Percentiles rank a stretch among this genome's conserved stretches.
Conservation (phyloP, 2,113 vertebrate species). For the Heloderma charlesbogerti region DNA sequence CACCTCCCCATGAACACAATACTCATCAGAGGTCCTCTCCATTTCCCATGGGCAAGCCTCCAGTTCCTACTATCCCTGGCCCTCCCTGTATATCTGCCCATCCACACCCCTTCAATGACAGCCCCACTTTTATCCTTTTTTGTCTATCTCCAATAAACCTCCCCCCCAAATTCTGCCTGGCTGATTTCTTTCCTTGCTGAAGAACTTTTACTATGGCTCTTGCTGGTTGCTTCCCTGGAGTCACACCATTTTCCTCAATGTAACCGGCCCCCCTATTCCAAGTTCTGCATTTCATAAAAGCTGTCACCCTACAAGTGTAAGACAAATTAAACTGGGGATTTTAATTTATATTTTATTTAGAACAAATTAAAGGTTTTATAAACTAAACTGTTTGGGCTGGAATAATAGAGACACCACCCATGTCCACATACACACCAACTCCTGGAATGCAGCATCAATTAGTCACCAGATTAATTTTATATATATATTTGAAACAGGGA, state of each 20-base stretch:
- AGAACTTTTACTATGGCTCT: neutral
- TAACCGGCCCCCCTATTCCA: neutral
- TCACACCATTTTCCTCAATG: neutral
- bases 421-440: neutral
- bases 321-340: too few relatives aligned
- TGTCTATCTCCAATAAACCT: neutral
- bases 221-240: too few relatives aligned
- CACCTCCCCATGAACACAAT: neutral
- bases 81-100: too few relatives aligned
- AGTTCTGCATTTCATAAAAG: neutral
- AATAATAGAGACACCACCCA: neutral
- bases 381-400: neutral
- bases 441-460: neutral
- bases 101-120: too few relatives aligned
- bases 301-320: neutral
- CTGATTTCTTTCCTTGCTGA: neutral
- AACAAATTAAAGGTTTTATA: neutral
- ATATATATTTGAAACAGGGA: too few relatives aligned
- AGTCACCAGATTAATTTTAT: neutral
- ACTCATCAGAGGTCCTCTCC: neutral
- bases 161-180: neutral
- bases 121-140: neutral
- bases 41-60: neutral
- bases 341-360: neutral
- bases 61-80: neutral